phyloP scores from a whole-genome alignment of 2,113 vertebrate species.

The Chitala chitala region DNA sequence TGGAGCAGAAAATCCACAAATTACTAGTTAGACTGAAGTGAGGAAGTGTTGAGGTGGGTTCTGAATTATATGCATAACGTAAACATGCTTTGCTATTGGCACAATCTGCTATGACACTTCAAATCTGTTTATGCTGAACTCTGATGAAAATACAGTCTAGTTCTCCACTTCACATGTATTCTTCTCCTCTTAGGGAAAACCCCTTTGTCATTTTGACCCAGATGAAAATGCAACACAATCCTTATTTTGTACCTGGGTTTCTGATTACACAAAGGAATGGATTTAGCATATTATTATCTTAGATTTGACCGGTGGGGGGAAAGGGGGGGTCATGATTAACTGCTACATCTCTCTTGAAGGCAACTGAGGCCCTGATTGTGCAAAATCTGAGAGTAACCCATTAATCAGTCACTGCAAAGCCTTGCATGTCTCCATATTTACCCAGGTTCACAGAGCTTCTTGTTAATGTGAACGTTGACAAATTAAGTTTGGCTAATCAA shows the following conservation, averaged over 20 bases:
- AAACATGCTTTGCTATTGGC: background rate
- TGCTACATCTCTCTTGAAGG: background rate
- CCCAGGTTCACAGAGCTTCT: background rate
- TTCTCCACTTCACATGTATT: background rate
- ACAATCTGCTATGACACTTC: background rate
- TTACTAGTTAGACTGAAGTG: too few relatives aligned
- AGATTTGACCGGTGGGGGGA: too few relatives aligned
- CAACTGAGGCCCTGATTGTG: background rate
- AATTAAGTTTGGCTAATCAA: constrained; percentile 12
- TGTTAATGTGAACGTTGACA: constrained; percentile 2
- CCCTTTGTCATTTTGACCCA: background rate
- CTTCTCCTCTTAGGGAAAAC: background rate
- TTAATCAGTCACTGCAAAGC: constrained; percentile 10
- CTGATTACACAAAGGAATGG: background rate
- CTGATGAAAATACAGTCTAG: background rate
- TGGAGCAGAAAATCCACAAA: too few relatives aligned
- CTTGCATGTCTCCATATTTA: background rate
- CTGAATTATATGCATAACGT: background rate
- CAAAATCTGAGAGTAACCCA: constrained; percentile 5
- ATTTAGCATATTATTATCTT: background rate
- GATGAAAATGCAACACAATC: background rate
- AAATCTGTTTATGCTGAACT: background rate
- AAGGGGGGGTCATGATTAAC: background rate
- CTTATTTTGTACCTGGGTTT: background rate
- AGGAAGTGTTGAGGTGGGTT: background rate